Base-by-base conservation (phyloP, 1,140 invertebrate genomes). In the Drosophila punjabiensis region DNA sequence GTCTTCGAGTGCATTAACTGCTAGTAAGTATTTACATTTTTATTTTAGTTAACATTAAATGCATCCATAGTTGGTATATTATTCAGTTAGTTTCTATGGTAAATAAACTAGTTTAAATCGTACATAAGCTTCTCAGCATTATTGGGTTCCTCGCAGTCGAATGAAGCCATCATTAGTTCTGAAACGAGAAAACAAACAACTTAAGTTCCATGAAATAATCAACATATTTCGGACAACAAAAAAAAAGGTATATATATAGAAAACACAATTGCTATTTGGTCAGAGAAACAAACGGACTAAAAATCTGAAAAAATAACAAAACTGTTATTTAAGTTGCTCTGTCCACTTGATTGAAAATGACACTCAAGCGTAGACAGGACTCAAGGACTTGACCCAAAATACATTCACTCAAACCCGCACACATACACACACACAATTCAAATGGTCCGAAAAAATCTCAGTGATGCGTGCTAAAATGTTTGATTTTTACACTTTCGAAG, bases 81-180 rank as follows among this genome's bases (percentile, higher is more conserved):
- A 56, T 76, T 55, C 11, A 61, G 50, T 37, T 45, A 11, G 33
- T 7, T 37, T 28, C 41, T 47, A 35, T 35, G 14, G 8, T 63
- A 30, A 37, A 13, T 41, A 50, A 16, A 43, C 52, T 90, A 92
- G 69, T 92, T 92, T 32, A 92, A 77, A 76, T 93, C 92, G 67
- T 93, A 93, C 92, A 93, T 93, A 8, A 93, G 81, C 69, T 93
- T 93, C 56, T 93, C 92, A 9, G 92, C 92, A 73, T 93, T 92
- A 55, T 92, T 93, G 11, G 92, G 89, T 66, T 91, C 92, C 66
- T 93, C 92, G 68, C 92, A 93, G 61, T 91, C 92, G 43, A 93
- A 93, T 30, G 92, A 93, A 33, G 92, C 92, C 92, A 93, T 93
- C 92, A 93, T 93, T 24, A 93, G 77, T 66, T 93, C 92, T 93